Conservation (phyloP, 1,140 invertebrate species). For the Hyles vespertilio region DNA sequence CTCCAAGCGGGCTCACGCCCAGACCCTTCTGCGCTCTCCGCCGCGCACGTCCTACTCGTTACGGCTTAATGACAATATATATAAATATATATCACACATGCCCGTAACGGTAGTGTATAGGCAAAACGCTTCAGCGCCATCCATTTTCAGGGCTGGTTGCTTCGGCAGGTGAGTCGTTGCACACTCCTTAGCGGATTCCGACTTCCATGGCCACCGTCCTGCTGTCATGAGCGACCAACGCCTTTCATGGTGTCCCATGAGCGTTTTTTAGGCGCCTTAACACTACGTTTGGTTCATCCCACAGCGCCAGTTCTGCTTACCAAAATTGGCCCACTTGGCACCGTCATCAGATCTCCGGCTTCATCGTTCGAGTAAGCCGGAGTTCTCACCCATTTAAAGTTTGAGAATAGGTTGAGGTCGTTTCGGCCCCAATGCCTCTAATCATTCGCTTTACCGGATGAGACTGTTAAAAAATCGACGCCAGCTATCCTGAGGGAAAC, state of each 20-base stretch:
- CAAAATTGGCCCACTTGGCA: constrained; percentile 92
- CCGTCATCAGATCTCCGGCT: constrained; percentile 76
- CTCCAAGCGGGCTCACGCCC: constrained; percentile 86
- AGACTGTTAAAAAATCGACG: constrained; percentile 75
- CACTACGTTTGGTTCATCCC: constrained; percentile 88
- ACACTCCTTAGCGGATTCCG: constrained; percentile 92
- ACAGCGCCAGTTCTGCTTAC: constrained; percentile 95
- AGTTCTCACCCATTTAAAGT: constrained; percentile 91
- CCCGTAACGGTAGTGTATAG: constrained; percentile 77
- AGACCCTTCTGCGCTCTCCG: constrained; percentile 84
- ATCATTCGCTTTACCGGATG: constrained; percentile 90
- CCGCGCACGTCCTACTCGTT: constrained; percentile 83
- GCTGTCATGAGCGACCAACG: constrained; percentile 90
- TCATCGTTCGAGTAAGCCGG: constrained; percentile 81
- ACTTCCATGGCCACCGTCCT: constrained; percentile 94
- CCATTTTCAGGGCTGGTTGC: constrained; percentile 94
- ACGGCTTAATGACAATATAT: constrained; percentile 39
- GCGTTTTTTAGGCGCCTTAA: constrained; percentile 81
- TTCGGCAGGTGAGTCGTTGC: constrained; percentile 94
- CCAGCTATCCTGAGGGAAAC: constrained; percentile 92
- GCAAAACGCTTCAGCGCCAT: constrained; percentile 88
- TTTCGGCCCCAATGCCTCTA: constrained; percentile 89
- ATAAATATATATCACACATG: constrained; percentile 32
- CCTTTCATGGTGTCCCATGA: constrained; percentile 86
- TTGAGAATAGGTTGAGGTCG: constrained; percentile 91